Evolutionary conservation across 2,888 invertebrate genomes (phyloP).

Genomic region (Conchocele bisecta): DNA sequence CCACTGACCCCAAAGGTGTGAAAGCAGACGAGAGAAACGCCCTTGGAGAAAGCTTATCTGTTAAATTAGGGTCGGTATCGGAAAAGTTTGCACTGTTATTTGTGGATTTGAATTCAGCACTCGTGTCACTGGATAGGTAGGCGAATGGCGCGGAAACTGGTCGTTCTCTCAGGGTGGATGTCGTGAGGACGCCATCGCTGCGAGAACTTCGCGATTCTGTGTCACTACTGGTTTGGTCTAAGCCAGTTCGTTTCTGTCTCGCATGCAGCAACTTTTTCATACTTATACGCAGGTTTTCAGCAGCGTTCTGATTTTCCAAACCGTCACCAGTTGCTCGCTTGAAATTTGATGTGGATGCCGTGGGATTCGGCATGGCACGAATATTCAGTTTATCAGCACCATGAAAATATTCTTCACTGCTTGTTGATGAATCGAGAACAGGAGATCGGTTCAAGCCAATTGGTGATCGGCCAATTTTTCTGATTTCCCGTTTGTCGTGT

Average conservation of each 20-base stretch:
- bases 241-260: constrained; percentile 59
- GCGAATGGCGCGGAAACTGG: constrained; percentile 72
- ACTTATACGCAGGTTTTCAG: constrained; percentile 79
- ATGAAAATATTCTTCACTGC: constrained; percentile 66
- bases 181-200: constrained; percentile 38
- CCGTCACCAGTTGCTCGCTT: constrained; percentile 62
- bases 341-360: constrained; percentile 65
- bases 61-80: constrained; percentile 53
- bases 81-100: constrained; percentile 16
- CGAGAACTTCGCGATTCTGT: constrained; percentile 68
- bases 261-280: constrained; percentile 78
- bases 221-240: constrained; percentile 70
- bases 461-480: too few relatives aligned
- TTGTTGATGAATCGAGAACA: constrained; percentile 61
- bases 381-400: constrained; percentile 85
- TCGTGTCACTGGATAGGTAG: constrained; percentile 59
- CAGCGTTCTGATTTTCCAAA: constrained; percentile 73
- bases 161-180: constrained; percentile 50
- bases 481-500: too few relatives aligned
- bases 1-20: constrained; percentile 53
- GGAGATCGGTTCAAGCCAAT: neutral
- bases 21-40: constrained; percentile 68
- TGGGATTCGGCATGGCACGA: constrained; percentile 87
- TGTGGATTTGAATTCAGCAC: constrained; percentile 58
- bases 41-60: constrained; percentile 74